A percentile compares a stretch with the other conserved stretches of the same genome.
phyloP scores from a whole-genome alignment of 1,140 invertebrate species.

The Drosophila murphyi region DNA sequence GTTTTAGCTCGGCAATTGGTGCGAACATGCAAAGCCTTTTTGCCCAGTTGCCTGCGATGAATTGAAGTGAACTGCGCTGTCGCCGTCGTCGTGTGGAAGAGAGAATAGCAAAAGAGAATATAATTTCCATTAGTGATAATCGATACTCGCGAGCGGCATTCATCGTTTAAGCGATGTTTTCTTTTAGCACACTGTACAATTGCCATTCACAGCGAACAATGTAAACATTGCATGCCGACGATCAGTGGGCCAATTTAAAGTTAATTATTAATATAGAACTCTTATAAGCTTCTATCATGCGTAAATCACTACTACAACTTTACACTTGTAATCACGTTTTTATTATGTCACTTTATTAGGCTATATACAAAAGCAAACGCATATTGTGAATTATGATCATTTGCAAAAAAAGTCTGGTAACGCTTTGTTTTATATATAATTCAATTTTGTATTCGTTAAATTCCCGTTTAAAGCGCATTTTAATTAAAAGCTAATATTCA shows the following conservation, averaged over 20 bases:
- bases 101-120: slow-evolving; percentile 36
- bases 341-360: too few relatives aligned
- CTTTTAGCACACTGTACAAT: slow-evolving; percentile 8
- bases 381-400: background rate
- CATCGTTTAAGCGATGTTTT: slow-evolving; percentile 18
- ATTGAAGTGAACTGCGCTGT: slow-evolving; percentile 31
- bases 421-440: background rate
- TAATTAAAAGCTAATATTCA: too few relatives aligned
- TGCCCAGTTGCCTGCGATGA: slow-evolving; percentile 19
- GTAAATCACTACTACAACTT: too few relatives aligned
- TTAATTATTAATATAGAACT: background rate
- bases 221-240: slow-evolving; percentile 31
- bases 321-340: too few relatives aligned
- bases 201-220: slow-evolving; percentile 33
- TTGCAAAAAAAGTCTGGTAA: slow-evolving; percentile 1
- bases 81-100: slow-evolving; percentile 20
- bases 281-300: too few relatives aligned
- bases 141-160: slow-evolving; percentile 19
- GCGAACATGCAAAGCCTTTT: slow-evolving; percentile 18
- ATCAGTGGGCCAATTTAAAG: slow-evolving; percentile 11
- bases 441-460: too few relatives aligned
- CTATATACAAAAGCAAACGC: too few relatives aligned
- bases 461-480: too few relatives aligned
- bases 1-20: slow-evolving; percentile 5
- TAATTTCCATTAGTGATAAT: slow-evolving; percentile 29